These are phyloP conservation scores for Agonopterix subpropinquella DNA, from an alignment of 2,888 invertebrate species.

Conservation along the genomic window DNA sequence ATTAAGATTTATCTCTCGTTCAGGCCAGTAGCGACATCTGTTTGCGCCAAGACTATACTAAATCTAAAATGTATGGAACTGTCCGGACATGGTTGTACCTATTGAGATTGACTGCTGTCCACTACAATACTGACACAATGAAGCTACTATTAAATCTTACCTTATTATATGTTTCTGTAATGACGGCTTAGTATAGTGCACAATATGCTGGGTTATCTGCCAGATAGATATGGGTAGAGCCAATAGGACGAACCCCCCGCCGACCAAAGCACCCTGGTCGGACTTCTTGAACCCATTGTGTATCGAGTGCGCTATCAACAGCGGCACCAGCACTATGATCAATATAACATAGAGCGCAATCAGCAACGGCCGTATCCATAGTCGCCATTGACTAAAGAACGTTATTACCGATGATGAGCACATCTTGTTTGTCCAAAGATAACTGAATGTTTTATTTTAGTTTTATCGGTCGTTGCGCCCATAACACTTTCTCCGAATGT, in stretches of 20 bases:
- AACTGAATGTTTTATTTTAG: constrained; percentile 4
- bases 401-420: constrained; percentile 49
- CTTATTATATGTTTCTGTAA: constrained; percentile 96
- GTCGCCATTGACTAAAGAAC: constrained; percentile 81
- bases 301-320: constrained; percentile 87
- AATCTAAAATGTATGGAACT: too few species aligned
- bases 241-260: constrained; percentile 92
- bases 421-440: constrained; percentile 29
- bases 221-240: constrained; percentile 95
- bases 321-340: constrained; percentile 88
- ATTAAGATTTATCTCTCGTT: too few species aligned
- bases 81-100: too few species aligned
- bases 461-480: constrained; percentile 16
- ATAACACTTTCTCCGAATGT: constrained; percentile 17
- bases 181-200: constrained; percentile 93
- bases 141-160: constrained; percentile 45
- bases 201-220: constrained; percentile 96
- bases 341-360: constrained; percentile 87
- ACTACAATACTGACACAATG: not conserved
- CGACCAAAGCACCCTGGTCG: constrained; percentile 88
- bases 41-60: too few species aligned
- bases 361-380: constrained; percentile 93
- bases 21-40: too few species aligned
- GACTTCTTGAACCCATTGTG: constrained; percentile 85
- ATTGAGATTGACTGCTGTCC: too few species aligned